phyloP scores from a whole-genome alignment of 2,888 invertebrate species.

The Synanthedon tipuliformis region DNA sequence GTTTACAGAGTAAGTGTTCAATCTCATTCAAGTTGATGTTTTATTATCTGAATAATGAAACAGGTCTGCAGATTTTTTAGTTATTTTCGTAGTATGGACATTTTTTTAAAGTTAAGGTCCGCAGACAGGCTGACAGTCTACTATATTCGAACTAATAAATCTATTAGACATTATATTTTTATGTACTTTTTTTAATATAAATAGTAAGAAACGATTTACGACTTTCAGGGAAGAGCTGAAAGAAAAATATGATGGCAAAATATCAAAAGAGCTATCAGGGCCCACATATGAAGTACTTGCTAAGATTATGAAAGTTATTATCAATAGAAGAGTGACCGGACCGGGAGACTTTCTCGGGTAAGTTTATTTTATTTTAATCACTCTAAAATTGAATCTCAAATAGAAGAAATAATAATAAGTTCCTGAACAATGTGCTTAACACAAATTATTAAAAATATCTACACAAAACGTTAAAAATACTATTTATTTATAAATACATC shows the following conservation, averaged over 20 bases:
- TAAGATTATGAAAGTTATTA: constrained; percentile 95
- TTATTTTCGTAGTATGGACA: no score
- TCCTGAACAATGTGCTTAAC: no score
- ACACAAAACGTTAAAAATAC: no score
- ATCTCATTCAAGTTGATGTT: constrained; percentile 1
- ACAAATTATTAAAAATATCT: no score
- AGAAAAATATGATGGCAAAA: constrained; percentile 93
- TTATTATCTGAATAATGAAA: neutral
- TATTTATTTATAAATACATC: no score
- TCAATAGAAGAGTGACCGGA: constrained; percentile 93
- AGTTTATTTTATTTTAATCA: constrained; percentile 3
- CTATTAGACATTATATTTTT: neutral
- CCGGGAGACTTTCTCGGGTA: constrained; percentile 94
- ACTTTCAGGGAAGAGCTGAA: constrained; percentile 84
- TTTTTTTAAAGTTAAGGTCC: no score
- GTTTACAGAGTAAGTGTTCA: constrained; percentile 82
- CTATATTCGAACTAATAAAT: no score
- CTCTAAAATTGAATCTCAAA: no score
- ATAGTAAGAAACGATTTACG: neutral
- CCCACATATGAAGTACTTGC: constrained; percentile 96
- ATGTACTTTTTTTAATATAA: neutral
- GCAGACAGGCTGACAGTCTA: no score
- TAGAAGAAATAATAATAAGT: no score
- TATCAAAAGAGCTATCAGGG: constrained; percentile 90
- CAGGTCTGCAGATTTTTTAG: no score